Base-by-base conservation (phyloP, 2,888 invertebrate species). In the Mayetiola destructor region DNA sequence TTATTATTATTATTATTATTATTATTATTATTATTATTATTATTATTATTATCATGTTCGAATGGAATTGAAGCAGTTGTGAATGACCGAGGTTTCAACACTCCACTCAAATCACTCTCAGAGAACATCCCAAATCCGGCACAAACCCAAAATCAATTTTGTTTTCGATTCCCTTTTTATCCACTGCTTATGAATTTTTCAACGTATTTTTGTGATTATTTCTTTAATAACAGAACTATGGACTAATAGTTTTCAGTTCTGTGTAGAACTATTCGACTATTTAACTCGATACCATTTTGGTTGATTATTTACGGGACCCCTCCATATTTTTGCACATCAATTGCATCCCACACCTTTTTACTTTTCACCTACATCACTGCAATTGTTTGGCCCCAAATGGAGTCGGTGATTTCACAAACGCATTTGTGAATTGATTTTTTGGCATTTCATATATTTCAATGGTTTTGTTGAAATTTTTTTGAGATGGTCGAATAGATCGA, bases 371-470 rank as follows among this genome's bases (percentile, higher is more conserved):
- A n/a, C n/a, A n/a, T n/a, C n/a, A n/a, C n/a, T n/a, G n/a, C n/a
- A n/a, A n/a, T n/a, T n/a, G n/a, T 39, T 42, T 2, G 27, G 23
- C 48, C 40, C 40, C n/a, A n/a, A 9, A 18, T 48, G n/a, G 27
- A 48, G 27, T 48, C 48, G 48, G 27, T 48, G n/a, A n/a, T n/a
- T 48, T 5, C 27, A 48, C 48, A 48, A 23, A 42, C 37, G n/a
- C 37, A 37, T 23, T 21, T 48, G 48, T 48, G 27, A 18, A 27
- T 48, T 27, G 48, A 6, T 16, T n/a, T 27, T 48, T 23, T 32
- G 9, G 6, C 5, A 55, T 55, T 55, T 55, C 55, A 55, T 36
- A 16, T 55, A 36, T 55, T 55, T 55, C 55, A 55, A 55, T 55
- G 55, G 55, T 37, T 36, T 21, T 55, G 55, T 55, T 55, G 55